These are phyloP conservation scores for Upupa epops DNA, from an alignment of 2,113 vertebrate species.

Conservation along the genomic window DNA sequence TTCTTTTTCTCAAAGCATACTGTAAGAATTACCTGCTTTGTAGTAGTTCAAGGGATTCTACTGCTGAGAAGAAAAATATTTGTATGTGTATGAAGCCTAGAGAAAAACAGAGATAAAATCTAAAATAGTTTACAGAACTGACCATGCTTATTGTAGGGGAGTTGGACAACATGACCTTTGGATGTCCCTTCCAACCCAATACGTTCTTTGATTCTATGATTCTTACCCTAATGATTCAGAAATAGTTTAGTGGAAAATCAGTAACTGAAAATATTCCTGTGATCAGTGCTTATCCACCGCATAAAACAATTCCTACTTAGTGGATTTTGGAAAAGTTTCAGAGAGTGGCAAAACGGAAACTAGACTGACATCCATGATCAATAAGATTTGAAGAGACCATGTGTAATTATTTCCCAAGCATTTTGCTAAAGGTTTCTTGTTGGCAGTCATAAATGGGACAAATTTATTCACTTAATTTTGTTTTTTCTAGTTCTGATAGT, in stretches of 20 bases:
- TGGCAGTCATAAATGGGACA: background rate
- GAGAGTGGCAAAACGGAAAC: background rate
- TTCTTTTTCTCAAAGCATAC: background rate
- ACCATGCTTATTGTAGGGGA: too few species aligned
- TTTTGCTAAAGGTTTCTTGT: background rate
- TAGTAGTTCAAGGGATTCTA: background rate
- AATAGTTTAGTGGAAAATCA: background rate
- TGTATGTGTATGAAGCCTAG: background rate
- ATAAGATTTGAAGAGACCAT: background rate
- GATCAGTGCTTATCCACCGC: background rate
- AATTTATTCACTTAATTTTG: background rate
- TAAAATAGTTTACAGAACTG: background rate
- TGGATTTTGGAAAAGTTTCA: background rate
- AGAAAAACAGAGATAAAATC: background rate
- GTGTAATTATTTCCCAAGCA: background rate
- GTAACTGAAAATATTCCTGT: background rate
- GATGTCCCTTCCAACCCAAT: too few species aligned
- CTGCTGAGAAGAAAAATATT: background rate
- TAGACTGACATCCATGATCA: background rate
- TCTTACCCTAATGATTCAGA: background rate
- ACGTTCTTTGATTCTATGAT: too few species aligned
- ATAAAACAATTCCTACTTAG: background rate
- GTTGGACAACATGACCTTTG: too few species aligned
- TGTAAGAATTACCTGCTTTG: background rate
- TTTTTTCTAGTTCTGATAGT: background rate